Conservation (phyloP, 1,140 invertebrate species). For the Tenebrio molitor region DNA sequence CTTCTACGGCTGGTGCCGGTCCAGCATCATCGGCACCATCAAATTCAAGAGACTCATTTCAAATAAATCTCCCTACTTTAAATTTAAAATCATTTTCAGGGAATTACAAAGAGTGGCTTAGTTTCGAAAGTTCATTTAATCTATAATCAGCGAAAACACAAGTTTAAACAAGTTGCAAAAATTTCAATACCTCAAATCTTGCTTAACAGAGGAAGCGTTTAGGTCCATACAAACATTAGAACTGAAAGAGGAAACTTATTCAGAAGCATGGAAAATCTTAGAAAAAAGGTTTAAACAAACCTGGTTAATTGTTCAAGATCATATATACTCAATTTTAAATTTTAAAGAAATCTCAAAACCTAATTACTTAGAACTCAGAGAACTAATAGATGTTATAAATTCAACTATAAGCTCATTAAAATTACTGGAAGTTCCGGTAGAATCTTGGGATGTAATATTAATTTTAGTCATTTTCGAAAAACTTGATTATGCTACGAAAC, state of each 20-base stretch:
- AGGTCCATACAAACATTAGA: not conserved
- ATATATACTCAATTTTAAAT: conserved; percentile 19
- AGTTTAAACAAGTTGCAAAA: conserved; percentile 23
- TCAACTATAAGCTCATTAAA: not conserved
- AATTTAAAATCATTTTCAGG: not conserved
- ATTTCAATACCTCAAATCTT: conserved; percentile 44
- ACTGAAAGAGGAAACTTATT: conserved; percentile 18
- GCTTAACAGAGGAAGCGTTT: conserved; percentile 10
- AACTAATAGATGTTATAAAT: not conserved
- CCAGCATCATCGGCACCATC: too few relatives aligned
- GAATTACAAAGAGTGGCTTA: conserved; percentile 13
- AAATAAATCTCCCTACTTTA: not conserved
- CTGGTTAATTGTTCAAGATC: conserved; percentile 5
- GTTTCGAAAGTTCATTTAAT: conserved; percentile 42
- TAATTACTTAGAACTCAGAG: not conserved
- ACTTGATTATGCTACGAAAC: conserved; percentile 8
- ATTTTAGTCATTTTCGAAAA: conserved; percentile 13
- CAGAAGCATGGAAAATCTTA: conserved; percentile 27
- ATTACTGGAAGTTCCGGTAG: not conserved
- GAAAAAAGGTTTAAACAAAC: conserved; percentile 46
- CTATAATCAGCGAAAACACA: conserved; percentile 36
- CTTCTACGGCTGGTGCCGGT: too few relatives aligned
- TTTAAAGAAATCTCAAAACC: not conserved
- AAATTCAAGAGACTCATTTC: too few relatives aligned
- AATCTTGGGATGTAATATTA: conserved; percentile 13